These are phyloP conservation scores for Melanocharis versteri DNA, from an alignment of 2,113 vertebrate genomes.

Conservation along the genomic window DNA sequence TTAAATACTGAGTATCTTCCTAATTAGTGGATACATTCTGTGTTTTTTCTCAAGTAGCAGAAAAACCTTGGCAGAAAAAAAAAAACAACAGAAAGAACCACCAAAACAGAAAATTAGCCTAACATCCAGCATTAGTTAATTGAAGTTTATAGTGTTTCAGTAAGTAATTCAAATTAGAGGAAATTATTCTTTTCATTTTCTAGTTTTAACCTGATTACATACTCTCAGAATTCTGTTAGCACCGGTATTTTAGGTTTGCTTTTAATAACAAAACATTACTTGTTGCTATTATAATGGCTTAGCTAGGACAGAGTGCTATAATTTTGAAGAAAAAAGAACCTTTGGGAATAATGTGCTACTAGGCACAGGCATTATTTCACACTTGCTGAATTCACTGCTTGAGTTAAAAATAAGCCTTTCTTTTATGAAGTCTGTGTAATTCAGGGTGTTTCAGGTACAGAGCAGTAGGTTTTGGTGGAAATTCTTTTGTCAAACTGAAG, in stretches of 20 bases:
- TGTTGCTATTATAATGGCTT: neutral
- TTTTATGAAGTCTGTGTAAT: neutral
- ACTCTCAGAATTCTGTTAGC: neutral
- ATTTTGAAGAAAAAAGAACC: neutral
- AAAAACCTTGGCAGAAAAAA: neutral
- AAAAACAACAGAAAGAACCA: neutral
- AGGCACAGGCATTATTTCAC: neutral
- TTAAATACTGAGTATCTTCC: neutral
- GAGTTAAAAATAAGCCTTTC: neutral
- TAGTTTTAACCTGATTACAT: neutral
- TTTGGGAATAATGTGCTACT: neutral
- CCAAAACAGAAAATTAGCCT: neutral
- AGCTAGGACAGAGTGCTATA: neutral
- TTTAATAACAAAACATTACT: neutral
- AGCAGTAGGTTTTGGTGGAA: neutral
- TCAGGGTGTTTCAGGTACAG: neutral
- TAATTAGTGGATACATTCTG: neutral
- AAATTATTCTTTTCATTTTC: slow-evolving; percentile 1
- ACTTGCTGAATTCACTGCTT: neutral
- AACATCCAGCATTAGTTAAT: neutral
- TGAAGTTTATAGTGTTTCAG: neutral
- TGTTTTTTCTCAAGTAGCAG: neutral
- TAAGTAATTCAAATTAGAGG: neutral
- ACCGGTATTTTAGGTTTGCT: neutral
- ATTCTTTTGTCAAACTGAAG: neutral